Evolutionary conservation across 2,888 invertebrate species (phyloP).

Genomic region (Thereva unica): DNA sequence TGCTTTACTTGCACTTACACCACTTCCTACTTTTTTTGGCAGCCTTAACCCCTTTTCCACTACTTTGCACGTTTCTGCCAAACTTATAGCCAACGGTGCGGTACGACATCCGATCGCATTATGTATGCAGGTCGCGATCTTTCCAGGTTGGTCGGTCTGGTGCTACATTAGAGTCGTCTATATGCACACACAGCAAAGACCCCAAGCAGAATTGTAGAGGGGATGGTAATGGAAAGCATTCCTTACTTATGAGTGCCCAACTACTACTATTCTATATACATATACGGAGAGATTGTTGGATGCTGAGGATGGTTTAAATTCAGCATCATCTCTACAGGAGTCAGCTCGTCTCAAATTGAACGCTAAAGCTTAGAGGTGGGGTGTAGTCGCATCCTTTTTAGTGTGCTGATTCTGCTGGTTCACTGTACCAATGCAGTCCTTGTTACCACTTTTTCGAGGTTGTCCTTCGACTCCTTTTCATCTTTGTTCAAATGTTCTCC

Average conservation of each 20-base stretch:
- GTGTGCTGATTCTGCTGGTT: conserved; percentile 31
- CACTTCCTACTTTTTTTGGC: background rate
- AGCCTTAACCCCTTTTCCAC: background rate
- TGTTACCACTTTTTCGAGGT: conserved; percentile 29
- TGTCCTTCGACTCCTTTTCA: conserved; percentile 28
- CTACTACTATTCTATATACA: background rate
- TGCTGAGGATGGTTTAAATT: conserved; percentile 31
- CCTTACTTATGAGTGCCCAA: conserved; percentile 37
- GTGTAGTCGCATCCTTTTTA: conserved; percentile 1
- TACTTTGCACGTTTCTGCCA: conserved; percentile 30
- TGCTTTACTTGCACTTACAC: conserved; percentile 5
- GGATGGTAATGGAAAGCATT: conserved; percentile 39
- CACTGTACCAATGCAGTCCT: conserved; percentile 29
- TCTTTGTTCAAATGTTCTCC: conserved; percentile 31
- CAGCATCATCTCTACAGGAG: conserved; percentile 25
- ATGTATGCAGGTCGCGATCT: conserved; percentile 40
- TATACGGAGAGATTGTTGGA: conserved; percentile 21
- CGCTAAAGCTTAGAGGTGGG: background rate
- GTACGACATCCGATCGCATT: conserved; percentile 41
- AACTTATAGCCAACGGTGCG: conserved; percentile 23
- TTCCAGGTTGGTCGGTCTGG: conserved; percentile 35
- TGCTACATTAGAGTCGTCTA: conserved; percentile 6
- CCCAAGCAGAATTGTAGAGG: conserved; percentile 20
- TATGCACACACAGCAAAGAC: conserved; percentile 26
- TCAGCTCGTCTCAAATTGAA: conserved; percentile 23